Evolutionary conservation across 2,113 vertebrate species (phyloP), one percentile per base, ranked within the genome.

Genomic region (Maccullochella peelii): DNA sequence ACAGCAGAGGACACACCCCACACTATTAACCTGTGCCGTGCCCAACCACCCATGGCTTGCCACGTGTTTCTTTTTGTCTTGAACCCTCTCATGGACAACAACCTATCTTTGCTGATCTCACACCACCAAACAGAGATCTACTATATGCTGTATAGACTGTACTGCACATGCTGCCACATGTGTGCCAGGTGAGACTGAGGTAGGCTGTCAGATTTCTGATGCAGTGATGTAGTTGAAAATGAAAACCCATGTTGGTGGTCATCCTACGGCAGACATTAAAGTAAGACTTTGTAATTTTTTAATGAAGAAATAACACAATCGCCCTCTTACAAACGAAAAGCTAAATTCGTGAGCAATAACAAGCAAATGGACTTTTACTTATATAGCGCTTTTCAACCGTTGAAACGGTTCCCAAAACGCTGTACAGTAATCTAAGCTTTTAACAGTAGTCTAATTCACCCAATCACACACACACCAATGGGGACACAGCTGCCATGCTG

Each of bases 31-130:
- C 44, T 42, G 42, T 40, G 55, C 67, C 8, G 7, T 63, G 47
- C 69, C 71, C 59, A 79, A 38, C 33, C 0, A 27, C 42, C 58
- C 38, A 0, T 47, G 49, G 33, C 73, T 86, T 91, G n/a, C 33
- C 49, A 75, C 59, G 66, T 36, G 69, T 42, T 44, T 67, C 18
- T 57, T 44, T 73, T 33, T 67, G 25, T 77, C 25, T 70, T 61
- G 1, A 52, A 55, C 59, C 18, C 73, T 67, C 42, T 55, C 44
- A 18, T 25, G 40, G 6, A 62, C 63, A 79, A 50, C 50, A 65
- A 23, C 30, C 0, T 12, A 40, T 61, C 8, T 72, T 42, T 79
- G 50, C 0, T 33, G 8, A 62, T 52, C 47, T 69, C 27, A 66
- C 20, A 30, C 9, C 4, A 55, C 7, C 8, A 57, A 70, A 47